phyloP scores from a whole-genome alignment of 2,113 vertebrate genomes.

The Pogonocichla stellata region DNA sequence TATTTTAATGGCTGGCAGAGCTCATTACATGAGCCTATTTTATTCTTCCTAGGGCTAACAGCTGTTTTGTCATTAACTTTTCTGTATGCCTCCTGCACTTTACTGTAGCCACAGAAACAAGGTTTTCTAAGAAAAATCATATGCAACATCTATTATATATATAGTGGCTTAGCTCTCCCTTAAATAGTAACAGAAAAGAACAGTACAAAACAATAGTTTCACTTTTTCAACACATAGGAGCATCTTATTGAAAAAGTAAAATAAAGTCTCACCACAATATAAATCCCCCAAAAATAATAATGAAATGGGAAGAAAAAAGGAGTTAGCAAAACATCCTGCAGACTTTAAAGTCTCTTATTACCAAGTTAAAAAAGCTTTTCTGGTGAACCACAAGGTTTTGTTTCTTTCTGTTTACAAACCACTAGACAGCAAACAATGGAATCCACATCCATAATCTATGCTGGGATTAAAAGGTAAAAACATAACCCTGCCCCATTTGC shows the following conservation, averaged over 20 bases:
- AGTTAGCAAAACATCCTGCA: conserved; percentile 16
- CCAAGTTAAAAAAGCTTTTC: neutral
- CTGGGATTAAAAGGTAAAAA: neutral
- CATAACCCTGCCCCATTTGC: conserved; percentile 31
- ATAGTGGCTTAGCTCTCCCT: conserved; percentile 70
- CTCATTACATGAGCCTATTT: conserved; percentile 24
- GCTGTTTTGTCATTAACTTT: neutral
- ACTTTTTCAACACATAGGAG: conserved; percentile 47
- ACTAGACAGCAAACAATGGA: neutral
- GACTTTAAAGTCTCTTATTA: conserved; percentile 45
- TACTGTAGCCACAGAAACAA: conserved; percentile 40
- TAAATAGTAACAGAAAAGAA: conserved; percentile 74
- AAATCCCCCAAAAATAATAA: conserved; percentile 58
- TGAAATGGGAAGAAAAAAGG: conserved; percentile 28
- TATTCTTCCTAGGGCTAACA: neutral
- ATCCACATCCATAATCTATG: neutral
- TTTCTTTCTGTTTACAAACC: conserved; percentile 2
- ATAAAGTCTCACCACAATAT: conserved; percentile 66
- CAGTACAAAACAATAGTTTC: conserved; percentile 59
- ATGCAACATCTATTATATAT: conserved; percentile 50
- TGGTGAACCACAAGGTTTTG: conserved; percentile 31
- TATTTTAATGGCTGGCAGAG: neutral
- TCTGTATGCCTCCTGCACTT: conserved; percentile 13
- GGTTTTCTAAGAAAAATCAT: conserved; percentile 40
- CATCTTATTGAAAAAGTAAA: conserved; percentile 61